Base-by-base conservation (phyloP, 2,888 invertebrate species). In the Stegophylla sp. region DNA sequence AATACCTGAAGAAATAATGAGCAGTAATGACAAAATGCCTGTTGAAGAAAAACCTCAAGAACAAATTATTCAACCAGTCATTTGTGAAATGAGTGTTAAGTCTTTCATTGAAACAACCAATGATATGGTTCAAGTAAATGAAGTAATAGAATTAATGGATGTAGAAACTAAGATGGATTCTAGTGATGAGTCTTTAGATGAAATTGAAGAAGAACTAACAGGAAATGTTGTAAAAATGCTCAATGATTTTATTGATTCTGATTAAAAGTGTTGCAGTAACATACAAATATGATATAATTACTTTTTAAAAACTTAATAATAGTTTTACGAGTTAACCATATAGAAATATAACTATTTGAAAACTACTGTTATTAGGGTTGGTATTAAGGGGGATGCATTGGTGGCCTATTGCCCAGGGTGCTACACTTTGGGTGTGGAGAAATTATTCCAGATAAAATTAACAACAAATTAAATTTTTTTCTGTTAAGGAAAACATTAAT, bases 161-260 rank as follows among this genome's bases (percentile, higher is more conserved):
- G 34, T 15, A 45, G 43, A 56, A 43, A 41, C 5, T 43, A 26
- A 26, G n/a, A 13, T 59, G 34, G 63, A 63, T 23, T 48, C 63
- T 26, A 59, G 20, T 28, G 7, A 20, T 5, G 13, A 79, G 12
- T 17, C 17, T 26, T 23, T 10, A n/a, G 15, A 34, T 15, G 51
- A 74, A 7, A 26, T 17, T 3, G 45, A 66, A 41, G 41, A 66
- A 28, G 4, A 28, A 13, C 15, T 2, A 12, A 28, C 3, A 7
- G 41, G 13, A 10, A 43, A 66, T 20, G 15, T 34, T 26, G 26
- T 5, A 59, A 61, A 61, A 34, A 82, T 82, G 82, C 4, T 82
- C 0, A 69, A 61, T 1, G 82, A 82, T n/a, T 82, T 82, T 67
- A 59, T 82, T 56, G 67, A 69, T 5, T 64, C 34, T 17, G 74